Evolutionary conservation across 2,113 vertebrate genomes (phyloP).

Genomic region (Taxidea taxus): DNA sequence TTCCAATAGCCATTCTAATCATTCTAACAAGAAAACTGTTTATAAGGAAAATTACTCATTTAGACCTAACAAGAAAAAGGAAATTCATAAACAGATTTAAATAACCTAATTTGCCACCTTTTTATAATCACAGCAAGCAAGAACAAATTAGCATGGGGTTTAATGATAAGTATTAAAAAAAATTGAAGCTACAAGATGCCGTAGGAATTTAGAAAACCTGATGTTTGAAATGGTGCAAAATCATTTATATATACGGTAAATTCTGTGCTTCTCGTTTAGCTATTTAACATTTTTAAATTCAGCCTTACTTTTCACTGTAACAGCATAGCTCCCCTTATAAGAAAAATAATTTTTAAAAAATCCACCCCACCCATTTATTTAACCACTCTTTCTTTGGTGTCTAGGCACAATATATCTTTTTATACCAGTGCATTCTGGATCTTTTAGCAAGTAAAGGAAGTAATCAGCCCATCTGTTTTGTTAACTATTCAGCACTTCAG

Average conservation of each 20-base stretch:
- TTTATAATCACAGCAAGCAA: slow-evolving; percentile 24
- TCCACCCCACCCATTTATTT: neutral
- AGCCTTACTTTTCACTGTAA: neutral
- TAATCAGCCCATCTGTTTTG: slow-evolving; percentile 95
- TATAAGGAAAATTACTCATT: neutral
- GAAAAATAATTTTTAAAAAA: neutral
- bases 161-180: neutral
- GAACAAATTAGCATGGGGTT: neutral
- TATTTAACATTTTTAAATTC: slow-evolving; percentile 23
- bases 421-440: slow-evolving; percentile 96
- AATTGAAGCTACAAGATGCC: neutral
- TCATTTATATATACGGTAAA: neutral
- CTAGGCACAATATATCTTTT: slow-evolving; percentile 98
- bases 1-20: neutral
- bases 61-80: neutral
- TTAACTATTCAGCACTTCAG: slow-evolving; percentile 97
- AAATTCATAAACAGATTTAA: neutral
- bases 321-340: neutral
- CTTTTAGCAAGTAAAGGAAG: slow-evolving; percentile 93
- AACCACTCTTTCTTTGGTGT: slow-evolving; percentile 40
- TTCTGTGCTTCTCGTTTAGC: neutral
- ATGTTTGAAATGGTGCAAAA: neutral
- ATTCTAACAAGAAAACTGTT: slow-evolving; percentile 12
- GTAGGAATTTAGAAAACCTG: neutral
- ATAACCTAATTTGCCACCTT: neutral